phyloP scores from a whole-genome alignment of 2,797 vertebrate species.

The Enteromius unitaeniatus region DNA sequence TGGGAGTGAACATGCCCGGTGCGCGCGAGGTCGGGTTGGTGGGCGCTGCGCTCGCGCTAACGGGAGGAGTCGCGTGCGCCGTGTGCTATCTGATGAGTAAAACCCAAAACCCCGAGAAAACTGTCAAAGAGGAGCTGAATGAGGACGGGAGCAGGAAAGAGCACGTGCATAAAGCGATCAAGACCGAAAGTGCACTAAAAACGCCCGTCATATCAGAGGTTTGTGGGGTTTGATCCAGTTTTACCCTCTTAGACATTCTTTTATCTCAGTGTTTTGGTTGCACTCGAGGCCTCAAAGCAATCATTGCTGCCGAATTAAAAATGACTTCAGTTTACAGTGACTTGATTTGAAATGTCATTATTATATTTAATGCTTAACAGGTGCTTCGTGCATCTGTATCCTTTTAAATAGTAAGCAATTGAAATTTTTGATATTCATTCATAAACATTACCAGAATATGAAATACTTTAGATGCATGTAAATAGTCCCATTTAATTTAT shows the following conservation, averaged over 20 bases:
- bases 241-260: neutral
- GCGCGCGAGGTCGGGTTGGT: constrained; percentile 66
- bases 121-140: neutral
- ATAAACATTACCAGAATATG: neutral
- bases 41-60: constrained; percentile 67
- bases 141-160: neutral
- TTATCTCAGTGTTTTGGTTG: neutral
- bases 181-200: neutral
- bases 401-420: neutral
- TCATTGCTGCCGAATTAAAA: neutral
- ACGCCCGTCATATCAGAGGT: constrained; percentile 47
- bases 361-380: too few species aligned
- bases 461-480: neutral
- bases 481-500: neutral
- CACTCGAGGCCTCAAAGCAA: neutral
- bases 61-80: constrained; percentile 73
- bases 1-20: constrained; percentile 66
- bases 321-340: neutral
- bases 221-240: constrained; percentile 12
- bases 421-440: neutral
- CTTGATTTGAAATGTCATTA: neutral
- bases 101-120: constrained; percentile 8
- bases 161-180: constrained; percentile 10
- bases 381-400: neutral
- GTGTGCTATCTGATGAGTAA: constrained; percentile 69